Conservation (phyloP, 2,888 invertebrate genomes). For the Lasioglossum lativentre region DNA sequence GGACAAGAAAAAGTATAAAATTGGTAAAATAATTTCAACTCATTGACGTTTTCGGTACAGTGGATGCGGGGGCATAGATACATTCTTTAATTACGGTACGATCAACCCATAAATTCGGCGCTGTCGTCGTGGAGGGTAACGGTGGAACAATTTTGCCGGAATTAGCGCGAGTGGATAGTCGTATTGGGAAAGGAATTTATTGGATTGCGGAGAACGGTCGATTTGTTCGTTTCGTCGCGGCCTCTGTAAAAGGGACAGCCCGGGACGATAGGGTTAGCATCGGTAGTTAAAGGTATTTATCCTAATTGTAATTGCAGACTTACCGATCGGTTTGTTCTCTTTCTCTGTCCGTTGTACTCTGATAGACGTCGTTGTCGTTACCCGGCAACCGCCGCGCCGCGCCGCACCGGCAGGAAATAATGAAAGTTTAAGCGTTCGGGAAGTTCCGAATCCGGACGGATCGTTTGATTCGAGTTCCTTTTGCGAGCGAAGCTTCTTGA, state of each 20-base stretch:
- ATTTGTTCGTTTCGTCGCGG: slow-evolving; percentile 54
- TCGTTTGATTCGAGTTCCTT: slow-evolving; percentile 64
- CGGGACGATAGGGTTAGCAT: slow-evolving; percentile 43
- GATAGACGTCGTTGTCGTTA: slow-evolving; percentile 17
- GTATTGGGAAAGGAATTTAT: slow-evolving; percentile 60
- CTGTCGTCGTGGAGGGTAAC: slow-evolving; percentile 26
- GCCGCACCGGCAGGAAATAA: slow-evolving; percentile 46
- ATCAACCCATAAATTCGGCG: slow-evolving; percentile 46
- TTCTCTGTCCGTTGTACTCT: background rate
- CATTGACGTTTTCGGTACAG: background rate
- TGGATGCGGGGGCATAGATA: background rate
- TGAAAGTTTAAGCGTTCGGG: slow-evolving; percentile 38
- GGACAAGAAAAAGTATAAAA: background rate
- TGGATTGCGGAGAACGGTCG: slow-evolving; percentile 62
- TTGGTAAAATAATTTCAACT: background rate
- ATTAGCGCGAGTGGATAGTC: slow-evolving; percentile 61
- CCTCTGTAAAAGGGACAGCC: slow-evolving; percentile 25
- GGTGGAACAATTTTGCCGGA: slow-evolving; percentile 49
- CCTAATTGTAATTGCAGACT: slow-evolving; percentile 69
- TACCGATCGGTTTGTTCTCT: slow-evolving; percentile 34
- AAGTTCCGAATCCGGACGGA: slow-evolving; percentile 39
- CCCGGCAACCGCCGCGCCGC: slow-evolving; percentile 32
- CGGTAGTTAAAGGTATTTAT: slow-evolving; percentile 65
- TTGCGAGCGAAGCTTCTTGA: slow-evolving; percentile 39
- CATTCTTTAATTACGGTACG: slow-evolving; percentile 49